Evolutionary conservation across 1,140 invertebrate species (phyloP), one percentile per base, ranked within the genome.

Genomic region (Heterodera schachtii): DNA sequence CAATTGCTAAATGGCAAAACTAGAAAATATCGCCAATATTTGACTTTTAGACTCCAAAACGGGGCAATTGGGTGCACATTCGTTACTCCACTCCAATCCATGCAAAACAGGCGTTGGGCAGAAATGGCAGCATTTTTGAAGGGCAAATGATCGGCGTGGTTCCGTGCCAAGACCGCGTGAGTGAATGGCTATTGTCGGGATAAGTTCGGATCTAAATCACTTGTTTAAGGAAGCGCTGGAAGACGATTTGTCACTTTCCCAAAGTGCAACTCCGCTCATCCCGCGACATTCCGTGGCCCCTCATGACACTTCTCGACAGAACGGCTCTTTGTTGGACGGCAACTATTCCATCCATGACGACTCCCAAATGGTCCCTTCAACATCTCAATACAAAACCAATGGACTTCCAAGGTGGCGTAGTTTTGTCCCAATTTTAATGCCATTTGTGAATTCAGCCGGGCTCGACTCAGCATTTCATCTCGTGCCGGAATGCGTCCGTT

Each of bases 51-150:
- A 82, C 73, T 41, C 80, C 85, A 43, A 81, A 75, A 31, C 31
- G 31, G 11, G 84, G 85, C 4, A 85, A 85, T 75, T 85, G 85
- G 85, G 31, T 85, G 8, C 84, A 85, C 71, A 83, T 85, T 74
- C 84, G 84, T 0, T 85, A 85, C 75, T 85, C 84, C 2, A 84
- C 84, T 41, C 31, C 82, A 5, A 16, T 84, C 43, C 84, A 85
- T 64, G 84, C 84, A n/a, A 75, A 84, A 9, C 84, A 85, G 69
- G 84, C 84, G 44, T 71, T 87, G 16, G 60, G 73, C 43, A 67
- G 77, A 67, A 84, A 85, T 73, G 84, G 31, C 46, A 86, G 47
- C 31, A 49, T 80, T 49, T 64, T 84, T 19, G 46, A 75, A n/a
- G 82, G 69, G n/a, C 41, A 67, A 21, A 76, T 85, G 74, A 85